These are phyloP conservation scores for Pyrochroa serraticornis DNA, from an alignment of 2,888 invertebrate species.

Conservation along the genomic window DNA sequence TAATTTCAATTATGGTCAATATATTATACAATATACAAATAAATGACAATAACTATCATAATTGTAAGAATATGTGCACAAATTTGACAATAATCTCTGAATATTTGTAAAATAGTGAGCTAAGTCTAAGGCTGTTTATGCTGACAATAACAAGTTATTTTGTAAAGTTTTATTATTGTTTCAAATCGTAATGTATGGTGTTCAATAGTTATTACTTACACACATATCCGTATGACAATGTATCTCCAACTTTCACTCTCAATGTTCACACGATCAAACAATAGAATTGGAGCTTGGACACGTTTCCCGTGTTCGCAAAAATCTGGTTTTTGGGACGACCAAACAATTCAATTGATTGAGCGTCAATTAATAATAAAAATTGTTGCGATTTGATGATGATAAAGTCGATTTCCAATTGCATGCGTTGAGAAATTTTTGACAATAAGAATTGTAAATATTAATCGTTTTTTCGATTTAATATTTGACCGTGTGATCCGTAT, in stretches of 20 bases:
- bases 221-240: slow-evolving; percentile 23
- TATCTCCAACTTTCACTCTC: slow-evolving; percentile 11
- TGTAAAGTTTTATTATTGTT: slow-evolving; percentile 18
- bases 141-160: slow-evolving; percentile 30
- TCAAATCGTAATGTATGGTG: slow-evolving; percentile 19
- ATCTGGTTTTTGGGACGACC: neutral
- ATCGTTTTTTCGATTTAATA: slow-evolving; percentile 20
- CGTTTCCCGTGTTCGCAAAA: slow-evolving; percentile 1
- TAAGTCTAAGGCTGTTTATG: slow-evolving; percentile 31
- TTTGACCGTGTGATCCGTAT: slow-evolving; percentile 25
- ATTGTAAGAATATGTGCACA: slow-evolving; percentile 39
- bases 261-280: slow-evolving; percentile 22
- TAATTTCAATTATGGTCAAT: slow-evolving; percentile 25
- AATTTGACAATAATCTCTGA: slow-evolving; percentile 45
- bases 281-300: no score
- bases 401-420: slow-evolving; percentile 12
- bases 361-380: slow-evolving; percentile 1
- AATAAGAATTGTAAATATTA: slow-evolving; percentile 19
- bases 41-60: slow-evolving; percentile 24
- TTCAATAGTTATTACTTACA: slow-evolving; percentile 20
- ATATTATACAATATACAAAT: slow-evolving; percentile 17
- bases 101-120: slow-evolving; percentile 35
- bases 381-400: slow-evolving; percentile 3
- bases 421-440: slow-evolving; percentile 14
- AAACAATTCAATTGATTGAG: slow-evolving; percentile 8